These are phyloP conservation scores for Clarias pachynema DNA, from an alignment of 2,797 vertebrate species.

Conservation along the genomic window DNA sequence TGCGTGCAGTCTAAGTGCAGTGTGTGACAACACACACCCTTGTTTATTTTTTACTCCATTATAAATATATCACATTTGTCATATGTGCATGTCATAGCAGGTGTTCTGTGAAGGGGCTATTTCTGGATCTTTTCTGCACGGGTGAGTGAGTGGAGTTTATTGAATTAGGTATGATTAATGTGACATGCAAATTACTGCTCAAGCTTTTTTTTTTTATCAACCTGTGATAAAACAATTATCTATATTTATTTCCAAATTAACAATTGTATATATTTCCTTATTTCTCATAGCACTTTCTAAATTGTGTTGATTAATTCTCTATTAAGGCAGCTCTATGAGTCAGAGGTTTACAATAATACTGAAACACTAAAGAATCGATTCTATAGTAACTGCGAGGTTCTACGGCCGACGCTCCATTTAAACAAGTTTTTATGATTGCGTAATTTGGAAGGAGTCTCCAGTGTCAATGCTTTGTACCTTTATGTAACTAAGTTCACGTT, in stretches of 20 bases:
- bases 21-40: not conserved
- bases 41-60: not conserved
- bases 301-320: not conserved
- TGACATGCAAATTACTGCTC: not conserved
- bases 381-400: not conserved
- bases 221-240: not conserved
- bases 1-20: not conserved
- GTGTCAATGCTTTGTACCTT: not conserved
- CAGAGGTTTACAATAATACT: not conserved
- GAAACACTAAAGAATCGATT: not conserved
- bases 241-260: not conserved
- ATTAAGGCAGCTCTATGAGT: not conserved
- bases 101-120: not conserved
- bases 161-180: not conserved
- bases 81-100: not conserved
- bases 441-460: not conserved
- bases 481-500: not conserved
- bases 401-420: not conserved
- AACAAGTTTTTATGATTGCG: not conserved
- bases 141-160: not conserved
- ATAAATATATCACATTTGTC: not conserved
- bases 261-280: not conserved
- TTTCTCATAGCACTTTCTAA: not conserved
- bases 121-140: not conserved
- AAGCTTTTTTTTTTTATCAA: not conserved